Evolutionary conservation across 2,113 vertebrate genomes (phyloP).

Genomic region (Platanista minor): DNA sequence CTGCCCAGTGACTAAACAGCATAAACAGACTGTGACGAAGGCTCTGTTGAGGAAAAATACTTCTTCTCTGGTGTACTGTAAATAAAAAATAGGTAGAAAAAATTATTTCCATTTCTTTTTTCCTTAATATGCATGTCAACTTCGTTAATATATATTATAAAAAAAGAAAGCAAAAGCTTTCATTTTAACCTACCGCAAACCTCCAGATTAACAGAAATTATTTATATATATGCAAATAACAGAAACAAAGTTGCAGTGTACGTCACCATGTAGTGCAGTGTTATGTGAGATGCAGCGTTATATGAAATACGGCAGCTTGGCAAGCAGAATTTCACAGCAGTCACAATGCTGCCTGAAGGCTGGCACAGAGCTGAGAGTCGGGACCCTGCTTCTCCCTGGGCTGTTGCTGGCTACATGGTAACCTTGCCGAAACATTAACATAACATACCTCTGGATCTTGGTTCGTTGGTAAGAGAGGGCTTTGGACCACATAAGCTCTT

Average conservation of each 20-base stretch:
- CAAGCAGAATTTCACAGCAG: neutral
- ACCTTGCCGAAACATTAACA: neutral
- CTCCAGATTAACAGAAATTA: neutral
- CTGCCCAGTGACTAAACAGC: constrained; percentile 99
- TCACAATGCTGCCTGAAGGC: neutral
- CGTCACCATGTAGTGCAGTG: accelerated
- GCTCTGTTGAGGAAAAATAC: constrained; percentile 97
- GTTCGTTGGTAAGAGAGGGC: neutral
- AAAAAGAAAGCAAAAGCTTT: neutral
- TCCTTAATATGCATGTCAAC: neutral
- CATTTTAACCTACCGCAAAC: neutral
- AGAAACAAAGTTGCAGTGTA: neutral
- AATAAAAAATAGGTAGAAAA: constrained; percentile 16
- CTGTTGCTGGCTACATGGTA: accelerated
- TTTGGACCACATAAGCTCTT: neutral
- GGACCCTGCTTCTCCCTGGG: neutral
- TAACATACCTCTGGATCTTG: no score
- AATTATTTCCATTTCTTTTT: neutral
- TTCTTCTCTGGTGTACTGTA: constrained; percentile 97
- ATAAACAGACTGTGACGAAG: constrained; percentile 98
- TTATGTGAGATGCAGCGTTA: accelerated
- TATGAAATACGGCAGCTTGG: accelerated
- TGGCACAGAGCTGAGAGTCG: neutral
- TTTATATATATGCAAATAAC: neutral
- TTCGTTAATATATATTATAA: neutral